Conservation (phyloP, 2,797 vertebrate species). For the Florisuga fusca region DNA sequence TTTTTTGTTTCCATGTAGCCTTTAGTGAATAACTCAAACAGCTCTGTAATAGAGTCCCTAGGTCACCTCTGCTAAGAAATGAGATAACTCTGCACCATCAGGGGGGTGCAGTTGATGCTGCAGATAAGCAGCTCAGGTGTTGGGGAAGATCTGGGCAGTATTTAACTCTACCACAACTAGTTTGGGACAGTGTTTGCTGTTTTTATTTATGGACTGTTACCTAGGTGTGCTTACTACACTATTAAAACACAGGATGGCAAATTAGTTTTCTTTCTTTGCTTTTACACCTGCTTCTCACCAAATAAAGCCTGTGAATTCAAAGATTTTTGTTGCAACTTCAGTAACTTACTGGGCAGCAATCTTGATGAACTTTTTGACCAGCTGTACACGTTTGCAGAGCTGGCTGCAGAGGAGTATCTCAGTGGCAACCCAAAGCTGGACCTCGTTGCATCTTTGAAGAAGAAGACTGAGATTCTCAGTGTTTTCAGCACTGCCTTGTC, state of each 20-base stretch:
- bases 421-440: slow-evolving; percentile 97
- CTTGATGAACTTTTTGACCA: slow-evolving; percentile 99
- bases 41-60: not conserved
- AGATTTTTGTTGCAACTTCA: not conserved
- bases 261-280: not conserved
- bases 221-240: not conserved
- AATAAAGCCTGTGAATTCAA: not conserved
- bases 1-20: not conserved
- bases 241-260: not conserved
- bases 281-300: not conserved
- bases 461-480: slow-evolving; percentile 90
- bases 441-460: slow-evolving; percentile 94
- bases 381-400: slow-evolving; percentile 94
- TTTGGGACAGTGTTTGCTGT: not conserved
- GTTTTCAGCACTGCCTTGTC: slow-evolving; percentile 84
- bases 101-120: not conserved
- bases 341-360: slow-evolving; percentile 94
- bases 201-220: not conserved
- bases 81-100: not conserved
- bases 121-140: not conserved
- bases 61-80: not conserved
- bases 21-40: not conserved
- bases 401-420: slow-evolving; percentile 92
- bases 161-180: not conserved
- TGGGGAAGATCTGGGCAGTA: not conserved